Conservation (phyloP, 1,140 invertebrate genomes). For the Argopecten irradians region DNA sequence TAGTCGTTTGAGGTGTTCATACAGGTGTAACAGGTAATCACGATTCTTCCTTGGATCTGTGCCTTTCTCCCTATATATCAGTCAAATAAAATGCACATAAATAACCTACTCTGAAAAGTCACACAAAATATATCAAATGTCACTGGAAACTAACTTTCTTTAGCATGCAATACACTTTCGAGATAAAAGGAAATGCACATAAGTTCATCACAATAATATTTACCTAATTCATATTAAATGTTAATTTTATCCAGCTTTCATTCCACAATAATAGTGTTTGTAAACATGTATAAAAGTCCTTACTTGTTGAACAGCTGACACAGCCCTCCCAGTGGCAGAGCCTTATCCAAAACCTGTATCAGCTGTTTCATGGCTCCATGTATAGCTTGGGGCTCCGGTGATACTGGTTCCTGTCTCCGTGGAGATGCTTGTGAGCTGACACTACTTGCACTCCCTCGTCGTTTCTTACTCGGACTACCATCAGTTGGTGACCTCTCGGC, state of each 20-base stretch:
- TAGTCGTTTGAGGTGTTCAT: conserved; percentile 73
- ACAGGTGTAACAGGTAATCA: conserved; percentile 72
- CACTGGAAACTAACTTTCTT: too few relatives aligned
- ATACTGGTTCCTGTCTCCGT: not conserved
- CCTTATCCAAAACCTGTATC: conserved; percentile 65
- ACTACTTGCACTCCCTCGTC: conserved; percentile 19
- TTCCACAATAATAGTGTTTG: too few relatives aligned
- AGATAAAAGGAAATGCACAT: too few relatives aligned
- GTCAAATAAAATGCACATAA: not conserved
- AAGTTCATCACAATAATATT: too few relatives aligned
- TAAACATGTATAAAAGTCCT: conserved; percentile 19
- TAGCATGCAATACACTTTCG: too few relatives aligned
- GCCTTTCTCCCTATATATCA: conserved; percentile 21
- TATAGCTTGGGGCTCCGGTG: conserved; percentile 51
- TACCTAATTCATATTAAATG: too few relatives aligned
- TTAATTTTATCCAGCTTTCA: too few relatives aligned
- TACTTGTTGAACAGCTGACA: conserved; percentile 53
- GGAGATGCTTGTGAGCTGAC: conserved; percentile 25
- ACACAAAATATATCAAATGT: too few relatives aligned
- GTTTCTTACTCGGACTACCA: conserved; percentile 31
- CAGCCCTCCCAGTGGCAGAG: conserved; percentile 64
- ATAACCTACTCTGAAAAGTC: too few relatives aligned
- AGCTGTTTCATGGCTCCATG: conserved; percentile 66
- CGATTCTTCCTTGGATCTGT: conserved; percentile 29
- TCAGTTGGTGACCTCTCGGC: conserved; percentile 32